Base-by-base conservation (phyloP, 30 jellyfish, hydroid and myxozoan genomes). In the Mastigias papua region DNA sequence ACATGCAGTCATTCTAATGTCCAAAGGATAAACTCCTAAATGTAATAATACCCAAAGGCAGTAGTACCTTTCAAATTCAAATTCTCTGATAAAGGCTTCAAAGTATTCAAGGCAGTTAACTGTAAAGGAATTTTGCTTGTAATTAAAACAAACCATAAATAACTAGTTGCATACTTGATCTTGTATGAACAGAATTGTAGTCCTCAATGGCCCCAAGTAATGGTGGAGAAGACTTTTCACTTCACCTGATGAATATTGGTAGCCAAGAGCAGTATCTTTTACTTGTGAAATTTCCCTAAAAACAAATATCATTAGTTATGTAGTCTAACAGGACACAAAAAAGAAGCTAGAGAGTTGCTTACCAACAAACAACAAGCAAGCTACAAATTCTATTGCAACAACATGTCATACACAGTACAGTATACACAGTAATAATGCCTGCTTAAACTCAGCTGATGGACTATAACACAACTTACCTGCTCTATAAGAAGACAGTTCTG, bases 181-280 rank as follows among this genome's bases (percentile, higher is more conserved):
- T 66, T 81, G 91, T 76, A 81, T 26, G 35, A 81, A 81, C 34
- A 81, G 4, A 23, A 81, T 30, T 7, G 91, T 81, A n/a, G 57
- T 23, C 26, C 29, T 81, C 66, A 82, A 60, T 66, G 91, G 49
- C 9, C 5, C 32, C 37, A 66, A 48, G 37, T 21, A 81, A n/a
- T 26, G 10, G 0, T 81, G 46, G 33, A 81, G 48, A 32, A 34
- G 70, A 27, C 26, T 54, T 65, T 66, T 30, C 27, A 81, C 63
- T n/a, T 81, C 82, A 33, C 19, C 29, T n/a, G 49, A 34, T 19
- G 82, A 81, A 11, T 42, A 25, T 2, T 61, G 51, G 48, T 81
- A 82, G 28, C 91, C 91, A 81, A 66, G 91, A 22, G 82, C 26
- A 23, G 48, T 75, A 21, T 46, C 70, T 34, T 73, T 46, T 0